Conservation (phyloP, 2,797 vertebrate genomes). For the Scolopax bukidnonensis region DNA sequence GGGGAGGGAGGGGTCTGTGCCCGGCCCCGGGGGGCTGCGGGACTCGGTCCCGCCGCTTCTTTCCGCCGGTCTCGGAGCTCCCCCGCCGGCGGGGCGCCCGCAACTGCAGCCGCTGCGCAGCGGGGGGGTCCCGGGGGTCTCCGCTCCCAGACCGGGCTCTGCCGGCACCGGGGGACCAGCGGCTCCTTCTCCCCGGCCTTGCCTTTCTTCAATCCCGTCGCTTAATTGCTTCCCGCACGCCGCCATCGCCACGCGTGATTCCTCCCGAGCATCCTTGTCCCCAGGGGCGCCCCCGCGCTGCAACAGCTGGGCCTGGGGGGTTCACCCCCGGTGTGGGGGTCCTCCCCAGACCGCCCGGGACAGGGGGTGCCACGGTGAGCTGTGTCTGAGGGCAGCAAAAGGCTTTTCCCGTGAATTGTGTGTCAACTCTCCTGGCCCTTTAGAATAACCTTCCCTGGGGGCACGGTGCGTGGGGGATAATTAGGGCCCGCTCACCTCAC, state of each 20-base stretch:
- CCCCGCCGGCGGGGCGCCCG: neutral
- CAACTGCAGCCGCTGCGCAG: neutral
- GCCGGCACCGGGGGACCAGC: too few relatives aligned
- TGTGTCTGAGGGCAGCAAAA: too few relatives aligned
- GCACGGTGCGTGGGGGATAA: neutral
- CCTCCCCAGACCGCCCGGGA: neutral
- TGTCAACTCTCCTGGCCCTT: neutral
- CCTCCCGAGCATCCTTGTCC: neutral
- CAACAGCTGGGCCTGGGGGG: neutral
- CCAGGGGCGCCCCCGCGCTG: neutral
- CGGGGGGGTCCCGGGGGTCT: neutral
- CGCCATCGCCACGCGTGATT: neutral
- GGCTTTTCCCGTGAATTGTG: neutral
- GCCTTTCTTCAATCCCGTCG: accelerated
- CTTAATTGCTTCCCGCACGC: accelerated
- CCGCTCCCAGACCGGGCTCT: neutral
- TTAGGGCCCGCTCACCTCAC: neutral
- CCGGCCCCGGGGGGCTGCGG: neutral
- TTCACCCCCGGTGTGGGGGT: accelerated
- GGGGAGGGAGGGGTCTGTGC: neutral
- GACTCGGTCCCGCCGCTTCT: neutral
- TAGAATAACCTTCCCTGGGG: neutral
- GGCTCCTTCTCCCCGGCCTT: too few relatives aligned
- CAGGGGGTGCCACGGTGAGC: accelerated
- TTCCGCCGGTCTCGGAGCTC: neutral